Base-by-base conservation (phyloP, 53 echinoderm and acorn worm species). In the Apostichopus leukothele region DNA sequence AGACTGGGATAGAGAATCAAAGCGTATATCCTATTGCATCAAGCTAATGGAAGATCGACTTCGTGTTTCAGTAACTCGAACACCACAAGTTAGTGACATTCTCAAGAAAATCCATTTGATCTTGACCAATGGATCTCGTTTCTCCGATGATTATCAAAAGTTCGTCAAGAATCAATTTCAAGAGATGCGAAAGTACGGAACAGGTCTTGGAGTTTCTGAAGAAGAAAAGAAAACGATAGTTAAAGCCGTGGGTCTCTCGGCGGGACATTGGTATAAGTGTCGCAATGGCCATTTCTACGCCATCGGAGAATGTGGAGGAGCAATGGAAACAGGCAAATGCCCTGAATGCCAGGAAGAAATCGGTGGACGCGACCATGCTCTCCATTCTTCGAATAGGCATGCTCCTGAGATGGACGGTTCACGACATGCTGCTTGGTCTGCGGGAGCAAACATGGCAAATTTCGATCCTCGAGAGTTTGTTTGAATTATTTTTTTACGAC, bases 401-500 rank as follows among this genome's bases (percentile, higher is more conserved):
- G 96, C 96, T 9, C 51, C 95, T n/a, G 95, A 96, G 83, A 95
- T 96, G 95, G 96, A 96, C 52, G 96, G 96, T 12, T 95, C 95
- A 1, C 52, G 74, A 75, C 78, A 79, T 74, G 87, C 96, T 53
- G 93, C 96, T 6, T 96, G 92, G 91, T 95, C 95, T 9, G 91
- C 93, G 54, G 89, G 91, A 86, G 95, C 96, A 21, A 87, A 96
- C 83, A 87, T 96, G 89, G 92, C 21, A 5, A 96, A 96, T 78
- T 96, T 91, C 18, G 93, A 94, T 66, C 76, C 88, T 10, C 20
- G 88, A 5, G 78, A 94, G 5, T 68, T 90, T 23, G 50, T 0
- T 3, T 83, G 54, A 57, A 10, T 39, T 39, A 39, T 39, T 39
- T 39, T 39, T 39, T 0, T 39, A 39, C 3, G 3, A 39, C 3